Conservation (phyloP, 2,113 vertebrate species). For the Salvator merianae region DNA sequence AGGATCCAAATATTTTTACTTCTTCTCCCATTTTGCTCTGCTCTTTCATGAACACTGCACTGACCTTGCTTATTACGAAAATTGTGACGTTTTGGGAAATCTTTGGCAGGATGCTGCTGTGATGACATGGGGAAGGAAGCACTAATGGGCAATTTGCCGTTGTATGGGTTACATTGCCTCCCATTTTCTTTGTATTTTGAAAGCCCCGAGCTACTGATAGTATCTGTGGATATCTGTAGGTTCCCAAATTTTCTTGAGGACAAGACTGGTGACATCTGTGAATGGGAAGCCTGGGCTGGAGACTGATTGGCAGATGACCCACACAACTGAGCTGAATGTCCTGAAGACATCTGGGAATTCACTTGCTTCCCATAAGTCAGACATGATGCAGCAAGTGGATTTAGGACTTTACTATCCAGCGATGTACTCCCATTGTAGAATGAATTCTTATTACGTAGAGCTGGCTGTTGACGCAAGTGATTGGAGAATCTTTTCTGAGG, state of each 20-base stretch:
- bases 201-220: constrained; percentile 23
- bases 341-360: constrained; percentile 39
- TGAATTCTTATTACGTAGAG: constrained; percentile 30
- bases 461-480: neutral
- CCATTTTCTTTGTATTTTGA: constrained; percentile 23
- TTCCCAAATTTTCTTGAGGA: constrained; percentile 44
- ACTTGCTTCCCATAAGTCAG: neutral
- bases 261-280: constrained; percentile 31
- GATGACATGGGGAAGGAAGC: constrained; percentile 1
- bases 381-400: neutral
- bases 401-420: constrained; percentile 48
- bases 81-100: constrained; percentile 33
- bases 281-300: constrained; percentile 19
- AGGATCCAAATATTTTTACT: constrained; percentile 48
- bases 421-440: neutral
- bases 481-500: constrained; percentile 35
- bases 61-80: constrained; percentile 47
- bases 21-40: constrained; percentile 21
- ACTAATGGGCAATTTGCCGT: neutral
- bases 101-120: neutral
- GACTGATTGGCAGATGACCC: constrained; percentile 48
- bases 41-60: neutral
- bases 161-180: constrained; percentile 16
- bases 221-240: neutral
- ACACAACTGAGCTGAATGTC: constrained; percentile 31